phyloP scores from a whole-genome alignment of 2,888 invertebrate species.

The Eubasilissa splendida region DNA sequence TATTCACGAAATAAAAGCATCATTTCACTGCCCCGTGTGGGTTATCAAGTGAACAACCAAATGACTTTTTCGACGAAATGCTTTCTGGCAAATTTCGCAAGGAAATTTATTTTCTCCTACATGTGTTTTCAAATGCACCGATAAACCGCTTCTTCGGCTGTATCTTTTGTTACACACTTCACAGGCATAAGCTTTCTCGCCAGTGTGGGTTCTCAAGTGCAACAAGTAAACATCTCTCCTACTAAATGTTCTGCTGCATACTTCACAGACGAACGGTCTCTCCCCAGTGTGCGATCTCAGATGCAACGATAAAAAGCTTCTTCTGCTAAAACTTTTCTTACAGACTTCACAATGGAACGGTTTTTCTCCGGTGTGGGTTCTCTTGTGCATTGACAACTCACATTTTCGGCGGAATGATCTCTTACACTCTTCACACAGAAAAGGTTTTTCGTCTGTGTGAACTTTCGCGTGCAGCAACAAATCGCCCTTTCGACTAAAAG shows the following conservation, averaged over 20 bases:
- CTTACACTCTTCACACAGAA: background rate
- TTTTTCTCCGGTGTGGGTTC: slow-evolving; percentile 11
- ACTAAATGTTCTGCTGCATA: background rate
- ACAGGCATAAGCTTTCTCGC: background rate
- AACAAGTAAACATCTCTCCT: background rate
- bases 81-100: too few species aligned
- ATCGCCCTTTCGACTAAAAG: background rate
- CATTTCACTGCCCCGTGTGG: too few species aligned
- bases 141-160: too few species aligned
- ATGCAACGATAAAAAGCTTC: background rate
- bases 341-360: slow-evolving; percentile 16
- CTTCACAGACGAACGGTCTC: background rate
- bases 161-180: too few species aligned
- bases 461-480: background rate
- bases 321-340: background rate
- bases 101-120: too few species aligned
- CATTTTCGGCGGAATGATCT: background rate
- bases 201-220: slow-evolving; percentile 2
- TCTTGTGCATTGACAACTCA: background rate
- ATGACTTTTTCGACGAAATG: too few species aligned
- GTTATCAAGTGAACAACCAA: too few species aligned
- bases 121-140: too few species aligned
- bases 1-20: too few species aligned
- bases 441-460: slow-evolving; percentile 13
- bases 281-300: background rate